Evolutionary conservation across 2,888 invertebrate genomes (phyloP), one percentile per base, ranked within the genome.

Genomic region (Lacanobia oleracea): DNA sequence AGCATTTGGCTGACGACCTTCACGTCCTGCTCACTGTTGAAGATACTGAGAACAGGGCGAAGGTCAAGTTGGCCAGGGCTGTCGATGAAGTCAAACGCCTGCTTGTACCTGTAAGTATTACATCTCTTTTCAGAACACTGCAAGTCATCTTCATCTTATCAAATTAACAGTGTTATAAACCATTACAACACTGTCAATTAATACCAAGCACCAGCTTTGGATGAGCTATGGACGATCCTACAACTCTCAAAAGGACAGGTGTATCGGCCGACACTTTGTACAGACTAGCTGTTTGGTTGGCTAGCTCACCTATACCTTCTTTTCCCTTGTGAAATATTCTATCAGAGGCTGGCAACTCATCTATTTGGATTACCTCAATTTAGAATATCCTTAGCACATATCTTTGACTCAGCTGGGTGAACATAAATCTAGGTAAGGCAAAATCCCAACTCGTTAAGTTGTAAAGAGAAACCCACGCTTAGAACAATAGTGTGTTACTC

Each of bases 21-120:
- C 99, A 99, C 95, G 99, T 99, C 81, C 97, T 99, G 87, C 98
- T 99, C 89, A 99, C 99, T 86, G 99, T 99, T 43, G 99, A 99
- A 96, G 99, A 99, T 95, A 99, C 99, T 82, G 98, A 99, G 93
- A 99, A 99, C 96, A 97, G 99, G 91, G 99, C 99, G 83, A 98
- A 98, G 93, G 96, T 99, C 82, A 99, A 99, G 96, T 97, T 99
- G 89, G 97, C 98, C 89, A 97, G 99, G 90, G 99, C 99, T 62
- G 98, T 99, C 59, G 99, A 99, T 89, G 99, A 99, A 97, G 99
- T 99, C 79, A 99, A 98, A 96, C 99, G 99, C 94, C 97, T 99
- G 91, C 97, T 99, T 88, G 97, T 99, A 93, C 99, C 99, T 93
- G 99, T 99, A 97, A 97, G 97, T 97, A 85, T 50, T 27, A 27